Evolutionary conservation across 2,888 invertebrate genomes (phyloP).

Genomic region (Scaptomyza flava): DNA sequence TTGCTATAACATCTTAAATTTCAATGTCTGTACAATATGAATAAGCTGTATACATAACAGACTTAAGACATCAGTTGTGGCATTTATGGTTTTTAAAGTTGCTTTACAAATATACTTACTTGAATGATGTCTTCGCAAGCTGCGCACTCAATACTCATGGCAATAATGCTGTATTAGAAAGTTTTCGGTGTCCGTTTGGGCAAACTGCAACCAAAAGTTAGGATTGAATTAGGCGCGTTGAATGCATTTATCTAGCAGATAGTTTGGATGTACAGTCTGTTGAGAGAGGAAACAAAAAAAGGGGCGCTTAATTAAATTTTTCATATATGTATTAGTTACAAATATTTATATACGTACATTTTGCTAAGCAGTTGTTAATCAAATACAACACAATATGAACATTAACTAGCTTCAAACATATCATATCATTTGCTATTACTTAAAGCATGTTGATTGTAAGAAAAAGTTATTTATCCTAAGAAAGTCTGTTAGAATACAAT

Average conservation of each 20-base stretch:
- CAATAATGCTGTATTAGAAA: conserved; percentile 28
- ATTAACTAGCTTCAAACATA: neutral
- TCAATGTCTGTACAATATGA: conserved; percentile 13
- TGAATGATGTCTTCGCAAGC: too few species aligned
- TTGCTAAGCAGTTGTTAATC: neutral
- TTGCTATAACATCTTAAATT: neutral
- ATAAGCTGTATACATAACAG: conserved; percentile 8
- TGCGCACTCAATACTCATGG: too few species aligned
- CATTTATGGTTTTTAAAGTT: neutral
- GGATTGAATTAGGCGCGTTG: neutral
- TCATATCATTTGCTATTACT: too few species aligned
- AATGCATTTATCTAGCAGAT: conserved; percentile 29
- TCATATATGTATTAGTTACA: neutral
- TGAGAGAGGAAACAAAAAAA: neutral
- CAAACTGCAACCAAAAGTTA: too few species aligned
- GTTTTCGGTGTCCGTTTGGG: conserved; percentile 9
- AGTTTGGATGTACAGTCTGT: conserved; percentile 29
- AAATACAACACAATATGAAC: neutral
- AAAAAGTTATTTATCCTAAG: too few species aligned
- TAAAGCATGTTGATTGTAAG: too few species aligned
- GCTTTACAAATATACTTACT: conserved; percentile 8
- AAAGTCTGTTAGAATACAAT: conserved; percentile 16
- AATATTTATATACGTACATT: conserved; percentile 1
- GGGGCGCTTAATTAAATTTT: neutral
- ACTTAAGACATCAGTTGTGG: conserved; percentile 10